Conservation (phyloP, 2,113 vertebrate genomes). For the Tragelaphus scriptus region DNA sequence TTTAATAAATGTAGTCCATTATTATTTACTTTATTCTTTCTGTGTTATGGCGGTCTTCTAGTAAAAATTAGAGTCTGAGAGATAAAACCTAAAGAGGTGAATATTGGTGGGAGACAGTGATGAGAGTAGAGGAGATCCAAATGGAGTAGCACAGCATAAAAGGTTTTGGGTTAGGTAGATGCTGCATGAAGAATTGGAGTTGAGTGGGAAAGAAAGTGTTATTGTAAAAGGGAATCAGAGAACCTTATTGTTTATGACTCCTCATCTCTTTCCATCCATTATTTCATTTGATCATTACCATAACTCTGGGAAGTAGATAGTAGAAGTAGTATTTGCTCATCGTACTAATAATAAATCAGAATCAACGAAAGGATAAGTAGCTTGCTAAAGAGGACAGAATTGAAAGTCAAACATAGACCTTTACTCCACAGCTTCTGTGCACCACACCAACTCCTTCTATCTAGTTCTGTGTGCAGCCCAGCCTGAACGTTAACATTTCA, state of each 20-base stretch:
- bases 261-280: neutral
- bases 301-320: neutral
- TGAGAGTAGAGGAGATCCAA: neutral
- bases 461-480: neutral
- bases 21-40: neutral
- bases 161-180: neutral
- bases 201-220: neutral
- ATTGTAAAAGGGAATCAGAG: neutral
- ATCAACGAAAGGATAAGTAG: neutral
- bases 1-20: neutral
- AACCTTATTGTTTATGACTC: neutral
- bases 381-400: neutral
- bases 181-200: neutral
- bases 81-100: neutral
- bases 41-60: neutral
- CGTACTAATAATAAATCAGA: neutral
- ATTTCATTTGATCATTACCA: neutral
- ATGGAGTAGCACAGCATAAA: neutral
- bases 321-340: neutral
- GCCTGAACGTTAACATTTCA: neutral
- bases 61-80: neutral
- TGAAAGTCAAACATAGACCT: neutral
- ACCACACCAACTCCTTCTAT: neutral
- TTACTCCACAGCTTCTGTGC: fast-evolving
- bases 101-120: neutral